phyloP scores from a whole-genome alignment of 1,140 invertebrate genomes.

The Musca domestica region DNA sequence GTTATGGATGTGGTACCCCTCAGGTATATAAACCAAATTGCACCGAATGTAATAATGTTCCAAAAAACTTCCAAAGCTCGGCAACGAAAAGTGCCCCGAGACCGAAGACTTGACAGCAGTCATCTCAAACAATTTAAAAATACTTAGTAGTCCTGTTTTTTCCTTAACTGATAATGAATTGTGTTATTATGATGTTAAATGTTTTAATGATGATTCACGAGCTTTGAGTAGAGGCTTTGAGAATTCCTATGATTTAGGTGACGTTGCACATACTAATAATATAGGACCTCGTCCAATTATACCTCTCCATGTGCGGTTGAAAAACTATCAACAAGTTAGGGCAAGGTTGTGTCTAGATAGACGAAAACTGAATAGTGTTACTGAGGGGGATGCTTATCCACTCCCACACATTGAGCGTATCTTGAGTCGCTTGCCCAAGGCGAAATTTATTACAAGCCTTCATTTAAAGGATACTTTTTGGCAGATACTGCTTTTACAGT shows the following conservation, averaged over 20 bases:
- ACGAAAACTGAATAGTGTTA: slow-evolving; percentile 17
- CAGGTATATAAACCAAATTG: slow-evolving; percentile 8
- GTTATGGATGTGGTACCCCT: slow-evolving; percentile 6
- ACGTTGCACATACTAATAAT: not conserved
- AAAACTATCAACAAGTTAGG: slow-evolving; percentile 24
- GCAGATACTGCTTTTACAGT: slow-evolving; percentile 26
- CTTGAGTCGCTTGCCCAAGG: slow-evolving; percentile 24
- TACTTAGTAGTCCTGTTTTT: not conserved
- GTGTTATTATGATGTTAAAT: too few relatives aligned
- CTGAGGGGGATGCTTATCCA: slow-evolving; percentile 22
- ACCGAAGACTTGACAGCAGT: too few relatives aligned
- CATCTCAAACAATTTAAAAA: too few relatives aligned
- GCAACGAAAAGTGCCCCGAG: not conserved
- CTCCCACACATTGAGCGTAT: slow-evolving; percentile 21
- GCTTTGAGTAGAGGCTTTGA: too few relatives aligned
- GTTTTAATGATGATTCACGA: too few relatives aligned
- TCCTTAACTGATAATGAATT: too few relatives aligned
- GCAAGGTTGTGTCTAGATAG: slow-evolving; percentile 21
- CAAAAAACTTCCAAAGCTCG: not conserved
- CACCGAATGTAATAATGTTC: not conserved
- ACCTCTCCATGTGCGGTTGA: slow-evolving; percentile 26
- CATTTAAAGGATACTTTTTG: slow-evolving; percentile 19
- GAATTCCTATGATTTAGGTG: not conserved
- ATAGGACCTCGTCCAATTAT: slow-evolving; percentile 23
- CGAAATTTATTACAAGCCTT: slow-evolving; percentile 16